Evolutionary conservation across 64 coral and sea anemone species (phyloP).

Genomic region (Pachyseris speciosa): DNA sequence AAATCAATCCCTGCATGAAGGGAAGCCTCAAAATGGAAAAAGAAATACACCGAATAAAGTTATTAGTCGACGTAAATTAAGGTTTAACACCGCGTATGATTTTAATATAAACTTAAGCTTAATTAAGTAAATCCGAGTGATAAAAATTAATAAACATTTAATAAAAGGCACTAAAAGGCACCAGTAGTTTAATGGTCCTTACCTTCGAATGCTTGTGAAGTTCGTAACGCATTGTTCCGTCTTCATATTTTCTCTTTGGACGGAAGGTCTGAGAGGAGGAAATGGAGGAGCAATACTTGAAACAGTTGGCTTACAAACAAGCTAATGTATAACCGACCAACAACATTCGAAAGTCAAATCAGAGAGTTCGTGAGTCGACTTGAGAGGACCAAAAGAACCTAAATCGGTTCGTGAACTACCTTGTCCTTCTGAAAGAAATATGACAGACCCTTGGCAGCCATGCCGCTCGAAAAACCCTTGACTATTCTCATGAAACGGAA

Average conservation of each 20-base stretch:
- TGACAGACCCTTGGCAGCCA: conserved; percentile 87
- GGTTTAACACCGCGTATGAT: neutral
- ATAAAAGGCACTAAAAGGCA: too few relatives aligned
- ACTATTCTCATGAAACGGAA: conserved; percentile 56
- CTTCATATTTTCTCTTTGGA: conserved; percentile 92
- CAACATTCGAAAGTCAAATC: neutral
- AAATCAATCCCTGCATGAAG: conserved; percentile 90
- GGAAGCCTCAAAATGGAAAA: conserved; percentile 79
- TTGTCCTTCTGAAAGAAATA: conserved; percentile 93
- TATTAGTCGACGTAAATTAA: conserved; percentile 10
- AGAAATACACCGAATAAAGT: neutral
- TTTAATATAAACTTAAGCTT: neutral
- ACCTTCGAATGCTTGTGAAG: conserved; percentile 99
- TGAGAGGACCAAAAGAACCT: neutral
- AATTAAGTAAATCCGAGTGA: neutral
- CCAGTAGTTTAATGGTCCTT: too few relatives aligned
- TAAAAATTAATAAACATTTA: too few relatives aligned
- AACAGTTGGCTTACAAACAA: neutral
- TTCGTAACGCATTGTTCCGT: conserved; percentile 91
- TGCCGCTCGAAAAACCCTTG: conserved; percentile 43
- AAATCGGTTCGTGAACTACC: conserved; percentile 33
- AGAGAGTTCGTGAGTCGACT: too few relatives aligned
- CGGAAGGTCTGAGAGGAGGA: conserved; percentile 92
- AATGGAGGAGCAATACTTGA: neutral
- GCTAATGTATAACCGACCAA: neutral